phyloP scores from a whole-genome alignment of 2,888 invertebrate species.

The Pristionchus maxplancki region DNA sequence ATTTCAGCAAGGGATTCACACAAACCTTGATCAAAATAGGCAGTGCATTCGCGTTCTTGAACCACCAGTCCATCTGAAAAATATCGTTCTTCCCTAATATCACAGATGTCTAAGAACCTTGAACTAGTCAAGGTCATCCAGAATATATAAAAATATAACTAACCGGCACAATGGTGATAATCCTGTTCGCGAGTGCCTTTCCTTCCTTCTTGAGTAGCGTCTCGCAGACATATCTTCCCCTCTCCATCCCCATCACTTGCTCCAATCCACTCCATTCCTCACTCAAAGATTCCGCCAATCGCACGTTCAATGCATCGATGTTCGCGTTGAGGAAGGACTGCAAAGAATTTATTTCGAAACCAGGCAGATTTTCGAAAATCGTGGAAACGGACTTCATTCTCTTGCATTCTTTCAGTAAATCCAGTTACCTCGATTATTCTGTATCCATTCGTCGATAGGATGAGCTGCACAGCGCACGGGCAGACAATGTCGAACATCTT shows the following conservation, averaged over 20 bases:
- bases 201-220: background rate
- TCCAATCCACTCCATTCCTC: background rate
- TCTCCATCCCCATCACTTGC: background rate
- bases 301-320: background rate
- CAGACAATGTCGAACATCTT: background rate
- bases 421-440: background rate
- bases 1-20: background rate
- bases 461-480: background rate
- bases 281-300: background rate
- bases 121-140: background rate
- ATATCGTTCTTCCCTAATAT: background rate
- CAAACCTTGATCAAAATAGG: constrained; percentile 23
- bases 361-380: too few relatives aligned
- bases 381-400: too few relatives aligned
- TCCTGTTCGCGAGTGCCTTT: background rate
- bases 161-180: background rate
- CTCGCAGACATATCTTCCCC: background rate
- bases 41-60: background rate
- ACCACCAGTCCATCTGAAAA: constrained; percentile 15
- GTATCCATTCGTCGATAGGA: background rate
- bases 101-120: too few relatives aligned
- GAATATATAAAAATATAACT: background rate
- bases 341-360: background rate
- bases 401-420: too few relatives aligned
- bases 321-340: constrained; percentile 40